phyloP scores from a whole-genome alignment of 2,113 vertebrate genomes.

The Ctenodactylus gundi region DNA sequence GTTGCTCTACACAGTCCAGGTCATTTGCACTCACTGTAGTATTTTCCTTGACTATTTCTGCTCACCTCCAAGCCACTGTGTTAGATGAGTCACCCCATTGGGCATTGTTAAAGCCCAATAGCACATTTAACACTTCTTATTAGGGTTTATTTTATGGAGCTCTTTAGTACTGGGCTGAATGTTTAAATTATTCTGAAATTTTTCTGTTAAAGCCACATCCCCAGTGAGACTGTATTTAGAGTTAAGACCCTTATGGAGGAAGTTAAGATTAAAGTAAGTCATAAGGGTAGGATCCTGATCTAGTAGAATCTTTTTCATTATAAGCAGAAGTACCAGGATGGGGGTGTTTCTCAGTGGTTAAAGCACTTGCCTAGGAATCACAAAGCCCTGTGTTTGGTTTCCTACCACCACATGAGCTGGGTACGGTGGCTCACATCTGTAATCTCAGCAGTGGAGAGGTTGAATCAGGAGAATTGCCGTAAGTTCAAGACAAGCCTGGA shows the following conservation, averaged over 20 bases:
- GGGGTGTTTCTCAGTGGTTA: no score
- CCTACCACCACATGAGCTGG: no score
- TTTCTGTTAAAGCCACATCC: neutral
- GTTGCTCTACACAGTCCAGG: neutral
- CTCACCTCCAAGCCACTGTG: neutral
- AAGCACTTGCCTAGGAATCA: no score
- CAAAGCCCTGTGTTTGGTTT: no score
- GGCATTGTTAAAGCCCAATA: neutral
- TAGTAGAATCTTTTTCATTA: neutral
- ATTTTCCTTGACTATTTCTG: neutral
- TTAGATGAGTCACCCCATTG: neutral
- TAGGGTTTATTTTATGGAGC: neutral
- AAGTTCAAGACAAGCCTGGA: no score
- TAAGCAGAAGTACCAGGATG: no score
- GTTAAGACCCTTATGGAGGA: neutral
- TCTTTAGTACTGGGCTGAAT: neutral
- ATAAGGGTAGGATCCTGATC: neutral
- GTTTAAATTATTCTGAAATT: neutral
- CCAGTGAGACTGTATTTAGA: neutral
- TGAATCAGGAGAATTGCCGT: no score
- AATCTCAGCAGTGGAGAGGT: no score
- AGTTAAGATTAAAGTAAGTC: neutral
- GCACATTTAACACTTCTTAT: neutral
- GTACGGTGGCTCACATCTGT: no score
- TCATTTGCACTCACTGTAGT: neutral